Conservation (phyloP, 2,888 invertebrate species). For the Sinelater perroti region DNA sequence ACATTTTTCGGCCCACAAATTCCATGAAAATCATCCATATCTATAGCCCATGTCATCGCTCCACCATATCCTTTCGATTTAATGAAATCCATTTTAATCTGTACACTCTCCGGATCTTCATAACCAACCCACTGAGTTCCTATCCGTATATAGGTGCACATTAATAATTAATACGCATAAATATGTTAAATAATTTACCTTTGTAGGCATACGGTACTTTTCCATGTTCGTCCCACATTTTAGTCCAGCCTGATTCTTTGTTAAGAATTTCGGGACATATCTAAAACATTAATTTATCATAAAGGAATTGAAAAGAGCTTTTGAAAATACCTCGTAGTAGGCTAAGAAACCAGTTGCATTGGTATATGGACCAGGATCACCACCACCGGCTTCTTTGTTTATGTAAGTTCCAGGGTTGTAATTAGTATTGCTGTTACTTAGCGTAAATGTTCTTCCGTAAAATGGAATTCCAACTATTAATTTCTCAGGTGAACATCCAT, state of each 20-base stretch:
- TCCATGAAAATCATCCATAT: conserved; percentile 90
- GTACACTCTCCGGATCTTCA: conserved; percentile 81
- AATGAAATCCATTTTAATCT: conserved; percentile 91
- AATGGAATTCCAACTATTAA: conserved; percentile 89
- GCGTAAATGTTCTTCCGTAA: conserved; percentile 86
- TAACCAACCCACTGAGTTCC: conserved; percentile 91
- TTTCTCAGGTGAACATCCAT: conserved; percentile 87
- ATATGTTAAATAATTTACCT: too few species aligned
- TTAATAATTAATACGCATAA: conserved; percentile 2
- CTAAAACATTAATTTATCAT: conserved; percentile 60
- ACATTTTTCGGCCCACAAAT: conserved; percentile 82
- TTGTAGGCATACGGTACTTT: conserved; percentile 87
- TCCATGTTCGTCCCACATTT: conserved; percentile 84
- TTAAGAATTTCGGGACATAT: conserved; percentile 81
- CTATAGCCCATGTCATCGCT: conserved; percentile 93
- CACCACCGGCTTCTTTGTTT: conserved; percentile 90
- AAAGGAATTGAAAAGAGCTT: neutral
- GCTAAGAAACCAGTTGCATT: conserved; percentile 87
- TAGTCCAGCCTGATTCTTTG: conserved; percentile 78
- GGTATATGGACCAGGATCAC: conserved; percentile 84
- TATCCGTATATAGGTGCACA: conserved; percentile 43
- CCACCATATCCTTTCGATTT: conserved; percentile 84
- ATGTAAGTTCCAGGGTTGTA: conserved; percentile 86
- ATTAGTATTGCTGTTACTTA: conserved; percentile 83
- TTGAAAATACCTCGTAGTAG: conserved; percentile 76